phyloP scores from a whole-genome alignment of 2,888 invertebrate genomes.

The Xiphydria camelus region DNA sequence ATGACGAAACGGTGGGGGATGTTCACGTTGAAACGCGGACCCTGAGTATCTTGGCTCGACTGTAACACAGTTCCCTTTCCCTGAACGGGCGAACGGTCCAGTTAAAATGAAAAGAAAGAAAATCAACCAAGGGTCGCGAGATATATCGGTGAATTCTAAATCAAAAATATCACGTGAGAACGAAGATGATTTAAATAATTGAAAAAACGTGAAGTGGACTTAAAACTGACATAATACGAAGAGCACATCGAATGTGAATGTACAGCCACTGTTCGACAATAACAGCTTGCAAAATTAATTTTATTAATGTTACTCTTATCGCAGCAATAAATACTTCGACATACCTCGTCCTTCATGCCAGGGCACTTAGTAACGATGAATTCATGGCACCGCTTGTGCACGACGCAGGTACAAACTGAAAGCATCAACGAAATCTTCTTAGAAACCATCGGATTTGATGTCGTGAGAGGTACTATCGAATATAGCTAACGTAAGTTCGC shows the following conservation, averaged over 20 bases:
- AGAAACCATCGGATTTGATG: background rate
- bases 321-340: no score
- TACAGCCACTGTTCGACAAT: no score
- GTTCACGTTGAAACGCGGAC: slow-evolving; percentile 94
- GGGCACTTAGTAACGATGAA: slow-evolving; percentile 98
- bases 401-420: slow-evolving; percentile 97
- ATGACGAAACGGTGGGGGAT: slow-evolving; percentile 95
- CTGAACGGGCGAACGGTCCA: slow-evolving; percentile 26
- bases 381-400: slow-evolving; percentile 98
- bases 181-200: no score
- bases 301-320: no score
- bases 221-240: no score
- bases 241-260: no score
- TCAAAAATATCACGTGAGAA: no score
- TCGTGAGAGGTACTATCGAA: background rate
- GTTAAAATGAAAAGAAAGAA: slow-evolving; percentile 14
- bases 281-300: no score
- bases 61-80: slow-evolving; percentile 46
- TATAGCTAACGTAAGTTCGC: no score
- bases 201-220: no score
- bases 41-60: slow-evolving; percentile 65
- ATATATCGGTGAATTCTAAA: no score
- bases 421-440: slow-evolving; percentile 24
- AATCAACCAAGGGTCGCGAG: no score
- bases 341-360: slow-evolving; percentile 90